Evolutionary conservation across 2,888 invertebrate species (phyloP), one percentile per base, ranked within the genome.

Genomic region (Lepidonotus clava): DNA sequence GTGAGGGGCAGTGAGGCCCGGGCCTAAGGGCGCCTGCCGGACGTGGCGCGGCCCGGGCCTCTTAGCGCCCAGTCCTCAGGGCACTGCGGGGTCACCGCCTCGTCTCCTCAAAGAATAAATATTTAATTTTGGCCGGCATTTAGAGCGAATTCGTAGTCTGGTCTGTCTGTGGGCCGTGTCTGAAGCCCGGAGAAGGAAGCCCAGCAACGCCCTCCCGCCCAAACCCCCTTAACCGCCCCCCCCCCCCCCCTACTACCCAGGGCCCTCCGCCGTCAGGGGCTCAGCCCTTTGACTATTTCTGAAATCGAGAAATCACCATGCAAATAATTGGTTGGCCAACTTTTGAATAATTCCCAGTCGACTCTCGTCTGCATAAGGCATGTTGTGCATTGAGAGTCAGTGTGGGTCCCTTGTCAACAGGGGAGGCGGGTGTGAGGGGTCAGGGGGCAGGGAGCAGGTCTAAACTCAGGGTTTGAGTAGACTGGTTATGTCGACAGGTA

Each of bases 81-180:
- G 4, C 61, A 11, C 53, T 53, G n/a, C 2, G 5, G 61, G 61
- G 61, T 28, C 61, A 61, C 28, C 28, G 28, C 61, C 28, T 53
- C 11, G 61, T n/a, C 61, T 24, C 61, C 61, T 32, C 61, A 61
- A 61, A 61, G 61, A 61, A 61, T 61, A 61, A 61, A 61, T 61
- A 61, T 61, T 61, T 61, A 61, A 61, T 61, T 61, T 61, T 61
- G 61, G 61, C 61, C 11, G 61, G 4, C 61, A 18, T 61, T 61
- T 61, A 61, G n/a, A 61, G 53, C 2, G 61, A 61, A 61, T 61
- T 61, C 61, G 61, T 61, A 61, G 5, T 61, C 61, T 61, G 24
- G 61, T 61, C 61, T 61, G 28, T 24, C 53, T 24, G n/a, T 53
- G 53, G 61, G 28, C 61, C 61, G 28, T n/a, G 28, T 11, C 28